phyloP scores from a whole-genome alignment of 2,888 invertebrate species.

The Rutpela maculata region DNA sequence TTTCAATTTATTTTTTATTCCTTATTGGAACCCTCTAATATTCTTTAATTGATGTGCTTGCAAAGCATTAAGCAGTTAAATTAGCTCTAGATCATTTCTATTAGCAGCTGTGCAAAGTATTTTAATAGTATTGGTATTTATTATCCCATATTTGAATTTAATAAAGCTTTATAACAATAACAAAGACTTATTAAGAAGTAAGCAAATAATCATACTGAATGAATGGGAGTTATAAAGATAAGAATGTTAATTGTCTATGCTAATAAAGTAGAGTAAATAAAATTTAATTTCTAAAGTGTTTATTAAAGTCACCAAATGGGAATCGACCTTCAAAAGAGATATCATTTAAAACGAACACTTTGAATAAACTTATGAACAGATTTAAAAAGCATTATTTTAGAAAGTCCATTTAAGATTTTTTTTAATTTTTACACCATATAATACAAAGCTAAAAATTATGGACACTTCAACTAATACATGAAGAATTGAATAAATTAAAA shows the following conservation, averaged over 20 bases:
- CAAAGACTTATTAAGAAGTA: not conserved
- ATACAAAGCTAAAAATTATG: too few species aligned
- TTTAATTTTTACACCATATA: too few species aligned
- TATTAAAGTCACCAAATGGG: not conserved
- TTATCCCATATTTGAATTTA: not conserved
- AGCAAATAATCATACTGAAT: too few species aligned
- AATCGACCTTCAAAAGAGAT: not conserved
- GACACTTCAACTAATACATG: too few species aligned
- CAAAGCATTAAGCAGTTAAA: conserved; percentile 16
- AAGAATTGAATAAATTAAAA: too few species aligned
- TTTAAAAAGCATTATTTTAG: too few species aligned
- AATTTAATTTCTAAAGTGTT: not conserved
- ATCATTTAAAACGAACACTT: not conserved
- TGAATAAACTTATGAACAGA: too few species aligned
- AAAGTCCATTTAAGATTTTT: too few species aligned
- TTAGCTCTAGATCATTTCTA: not conserved
- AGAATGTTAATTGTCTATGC: too few species aligned
- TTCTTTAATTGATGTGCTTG: conserved; percentile 25
- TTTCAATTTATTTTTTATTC: not conserved
- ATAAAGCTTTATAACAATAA: not conserved
- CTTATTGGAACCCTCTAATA: conserved; percentile 5
- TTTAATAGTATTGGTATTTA: not conserved
- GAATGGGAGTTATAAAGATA: too few species aligned
- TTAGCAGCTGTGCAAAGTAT: not conserved
- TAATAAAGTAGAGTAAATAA: not conserved